Percentiles rank a stretch among this genome's conserved stretches.
Conservation (phyloP, 1,140 invertebrate genomes). For the Oncopeltus fasciatus region DNA sequence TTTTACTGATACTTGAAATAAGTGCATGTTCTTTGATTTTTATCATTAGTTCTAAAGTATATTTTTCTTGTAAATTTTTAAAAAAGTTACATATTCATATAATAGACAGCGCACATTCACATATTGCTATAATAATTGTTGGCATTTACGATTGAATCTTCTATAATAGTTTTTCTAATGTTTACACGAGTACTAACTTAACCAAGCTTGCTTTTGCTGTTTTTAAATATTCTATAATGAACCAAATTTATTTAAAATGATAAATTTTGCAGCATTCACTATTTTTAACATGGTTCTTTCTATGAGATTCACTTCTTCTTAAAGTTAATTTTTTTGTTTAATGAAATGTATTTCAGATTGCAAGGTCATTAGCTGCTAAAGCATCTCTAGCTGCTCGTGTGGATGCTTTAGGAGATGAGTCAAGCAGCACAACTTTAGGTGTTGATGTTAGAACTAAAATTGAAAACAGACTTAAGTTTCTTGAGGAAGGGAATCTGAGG, state of each 20-base stretch:
- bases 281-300: too few species aligned
- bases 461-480: slow-evolving; percentile 53
- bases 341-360: slow-evolving; percentile 49
- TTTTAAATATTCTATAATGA: background rate
- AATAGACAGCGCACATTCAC: too few species aligned
- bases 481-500: slow-evolving; percentile 74
- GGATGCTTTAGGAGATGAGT: slow-evolving; percentile 89
- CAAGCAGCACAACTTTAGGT: slow-evolving; percentile 55
- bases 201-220: background rate
- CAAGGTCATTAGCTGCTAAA: slow-evolving; percentile 93
- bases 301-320: too few species aligned
- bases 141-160: too few species aligned
- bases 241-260: background rate
- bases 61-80: background rate
- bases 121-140: too few species aligned
- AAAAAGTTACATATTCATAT: background rate
- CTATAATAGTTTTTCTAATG: background rate
- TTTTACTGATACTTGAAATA: too few species aligned
- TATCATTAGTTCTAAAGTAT: background rate
- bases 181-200: background rate
- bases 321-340: background rate
- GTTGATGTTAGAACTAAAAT: slow-evolving; percentile 76
- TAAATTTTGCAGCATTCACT: background rate
- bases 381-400: slow-evolving; percentile 81
- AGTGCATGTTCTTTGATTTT: background rate